phyloP scores from a whole-genome alignment of 2,113 vertebrate species.

The Nestor notabilis region DNA sequence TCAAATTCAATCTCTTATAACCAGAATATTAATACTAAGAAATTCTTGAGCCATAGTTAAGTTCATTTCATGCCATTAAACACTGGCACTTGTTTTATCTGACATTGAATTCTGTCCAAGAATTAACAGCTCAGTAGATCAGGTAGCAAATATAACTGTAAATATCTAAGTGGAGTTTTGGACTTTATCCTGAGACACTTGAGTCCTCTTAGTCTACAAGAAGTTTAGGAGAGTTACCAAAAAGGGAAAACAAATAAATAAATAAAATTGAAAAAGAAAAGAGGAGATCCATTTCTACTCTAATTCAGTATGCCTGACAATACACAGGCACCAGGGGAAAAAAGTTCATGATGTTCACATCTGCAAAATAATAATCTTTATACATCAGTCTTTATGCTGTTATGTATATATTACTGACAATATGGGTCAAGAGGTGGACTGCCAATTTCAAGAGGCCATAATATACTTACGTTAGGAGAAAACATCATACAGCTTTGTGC shows the following conservation, averaged over 20 bases:
- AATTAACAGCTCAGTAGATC: conserved; percentile 39
- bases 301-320: neutral
- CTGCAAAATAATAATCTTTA: neutral
- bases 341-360: neutral
- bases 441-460: neutral
- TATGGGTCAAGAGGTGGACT: neutral
- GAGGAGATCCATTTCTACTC: neutral
- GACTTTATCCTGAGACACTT: neutral
- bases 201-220: neutral
- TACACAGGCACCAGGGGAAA: neutral
- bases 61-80: conserved; percentile 58
- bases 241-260: neutral
- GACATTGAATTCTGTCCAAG: conserved; percentile 51
- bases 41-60: neutral
- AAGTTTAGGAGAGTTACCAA: neutral
- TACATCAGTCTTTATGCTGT: neutral
- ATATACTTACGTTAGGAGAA: neutral
- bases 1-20: conserved; percentile 5
- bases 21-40: neutral
- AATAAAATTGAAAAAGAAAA: no score
- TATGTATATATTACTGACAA: neutral
- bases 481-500: neutral
- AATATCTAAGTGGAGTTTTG: neutral
- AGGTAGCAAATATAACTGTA: neutral
- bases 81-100: conserved; percentile 44